These are phyloP conservation scores for Rhinella marina DNA, from an alignment of 2,797 vertebrate species.

Conservation along the genomic window DNA sequence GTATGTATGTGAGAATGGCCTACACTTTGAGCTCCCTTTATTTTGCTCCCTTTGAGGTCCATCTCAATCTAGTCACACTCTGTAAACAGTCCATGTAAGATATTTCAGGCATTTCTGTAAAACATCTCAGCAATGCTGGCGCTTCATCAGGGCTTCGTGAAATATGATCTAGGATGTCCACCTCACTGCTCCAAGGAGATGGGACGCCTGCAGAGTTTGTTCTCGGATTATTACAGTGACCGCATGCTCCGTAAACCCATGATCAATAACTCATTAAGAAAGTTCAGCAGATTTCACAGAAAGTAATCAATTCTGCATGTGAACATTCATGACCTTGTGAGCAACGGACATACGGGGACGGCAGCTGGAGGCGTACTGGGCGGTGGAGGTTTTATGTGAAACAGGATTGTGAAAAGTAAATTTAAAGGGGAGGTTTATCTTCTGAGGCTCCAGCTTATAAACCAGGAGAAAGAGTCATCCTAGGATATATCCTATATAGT, in stretches of 20 bases:
- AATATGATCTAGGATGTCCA: neutral
- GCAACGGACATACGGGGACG: neutral
- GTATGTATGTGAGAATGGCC: neutral
- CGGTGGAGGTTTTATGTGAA: neutral
- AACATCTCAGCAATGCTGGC: neutral
- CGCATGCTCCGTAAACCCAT: neutral
- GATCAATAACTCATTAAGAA: conserved; percentile 40
- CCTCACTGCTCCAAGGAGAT: neutral
- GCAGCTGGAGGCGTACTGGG: neutral
- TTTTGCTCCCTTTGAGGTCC: neutral
- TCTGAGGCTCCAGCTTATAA: neutral
- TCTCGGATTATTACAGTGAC: neutral
- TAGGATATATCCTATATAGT: too few species aligned
- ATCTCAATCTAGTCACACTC: neutral
- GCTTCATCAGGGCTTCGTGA: neutral
- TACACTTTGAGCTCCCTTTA: neutral
- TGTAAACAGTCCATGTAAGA: neutral
- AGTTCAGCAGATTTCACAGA: conserved; percentile 6
- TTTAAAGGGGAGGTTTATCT: neutral
- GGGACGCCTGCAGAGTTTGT: neutral
- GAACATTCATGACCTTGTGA: neutral
- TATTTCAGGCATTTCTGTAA: neutral
- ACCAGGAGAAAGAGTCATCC: too few species aligned
- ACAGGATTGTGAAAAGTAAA: neutral
- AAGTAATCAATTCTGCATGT: conserved; percentile 9